Conservation (phyloP, 2,888 invertebrate genomes). For the Aplocera efformata region DNA sequence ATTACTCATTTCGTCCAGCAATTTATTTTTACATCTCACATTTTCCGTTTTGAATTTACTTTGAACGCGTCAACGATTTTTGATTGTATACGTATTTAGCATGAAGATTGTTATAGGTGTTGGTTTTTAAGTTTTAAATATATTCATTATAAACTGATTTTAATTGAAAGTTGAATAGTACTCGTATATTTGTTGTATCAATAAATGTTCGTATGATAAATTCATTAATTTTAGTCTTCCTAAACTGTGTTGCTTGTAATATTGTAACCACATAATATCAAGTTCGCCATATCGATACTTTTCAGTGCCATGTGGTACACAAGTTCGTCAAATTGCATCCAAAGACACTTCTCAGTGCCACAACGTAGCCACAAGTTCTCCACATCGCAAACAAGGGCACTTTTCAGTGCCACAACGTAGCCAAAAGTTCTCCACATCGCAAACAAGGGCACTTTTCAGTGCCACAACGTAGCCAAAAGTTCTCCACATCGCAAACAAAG, state of each 20-base stretch:
- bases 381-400: no score
- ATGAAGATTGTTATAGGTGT: not conserved
- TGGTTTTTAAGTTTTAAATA: conserved; percentile 1
- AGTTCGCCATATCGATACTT: conserved; percentile 18
- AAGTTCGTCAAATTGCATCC: no score
- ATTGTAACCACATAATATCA: conserved; percentile 6
- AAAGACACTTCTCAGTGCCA: no score
- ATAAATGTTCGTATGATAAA: no score
- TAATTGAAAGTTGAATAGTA: no score
- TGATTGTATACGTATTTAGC: not conserved
- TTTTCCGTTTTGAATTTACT: conserved; percentile 38
- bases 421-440: conserved; percentile 7
- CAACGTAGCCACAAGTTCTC: no score
- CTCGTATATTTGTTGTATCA: no score
- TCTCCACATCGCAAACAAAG: no score
- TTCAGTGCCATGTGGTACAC: no score
- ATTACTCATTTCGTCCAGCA: conserved; percentile 34
- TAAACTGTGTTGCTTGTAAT: no score
- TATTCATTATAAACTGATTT: no score
- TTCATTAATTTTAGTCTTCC: no score
- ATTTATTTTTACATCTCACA: conserved; percentile 41
- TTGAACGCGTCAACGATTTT: not conserved
- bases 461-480: conserved; percentile 3
- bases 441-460: conserved; percentile 8
- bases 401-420: conserved; percentile 18